These are phyloP conservation scores for Sphaeramia orbicularis DNA, from an alignment of 2,797 vertebrate genomes.

Conservation along the genomic window DNA sequence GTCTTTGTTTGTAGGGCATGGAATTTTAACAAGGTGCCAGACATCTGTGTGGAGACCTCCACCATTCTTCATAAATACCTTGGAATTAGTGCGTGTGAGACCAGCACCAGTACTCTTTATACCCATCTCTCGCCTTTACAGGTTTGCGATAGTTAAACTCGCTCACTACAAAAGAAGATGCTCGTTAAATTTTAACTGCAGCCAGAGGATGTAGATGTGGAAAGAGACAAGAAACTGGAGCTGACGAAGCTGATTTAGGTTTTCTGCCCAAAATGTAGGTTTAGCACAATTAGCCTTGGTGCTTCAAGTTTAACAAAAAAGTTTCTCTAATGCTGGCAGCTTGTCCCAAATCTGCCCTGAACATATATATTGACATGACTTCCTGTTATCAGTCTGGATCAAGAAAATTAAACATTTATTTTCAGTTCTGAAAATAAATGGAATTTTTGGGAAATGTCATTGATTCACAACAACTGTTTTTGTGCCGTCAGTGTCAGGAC, in stretches of 20 bases:
- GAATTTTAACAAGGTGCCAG: slow-evolving; percentile 22
- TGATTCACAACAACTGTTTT: too few relatives aligned
- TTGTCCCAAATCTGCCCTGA: too few relatives aligned
- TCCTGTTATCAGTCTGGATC: too few relatives aligned
- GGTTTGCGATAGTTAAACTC: slow-evolving; percentile 5
- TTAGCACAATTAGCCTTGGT: too few relatives aligned
- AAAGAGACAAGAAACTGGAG: neutral
- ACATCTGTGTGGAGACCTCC: neutral
- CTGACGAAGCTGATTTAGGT: neutral
- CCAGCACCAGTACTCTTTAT: neutral
- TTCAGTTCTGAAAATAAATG: too few relatives aligned
- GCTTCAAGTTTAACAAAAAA: too few relatives aligned
- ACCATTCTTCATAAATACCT: neutral
- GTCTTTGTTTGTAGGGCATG: neutral
- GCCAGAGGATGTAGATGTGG: neutral
- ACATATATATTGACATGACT: too few relatives aligned
- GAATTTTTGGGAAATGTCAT: too few relatives aligned
- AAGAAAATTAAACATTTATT: too few relatives aligned
- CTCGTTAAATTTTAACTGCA: slow-evolving; percentile 5
- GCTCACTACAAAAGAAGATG: slow-evolving; percentile 3
- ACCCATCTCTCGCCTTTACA: neutral
- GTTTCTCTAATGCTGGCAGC: too few relatives aligned
- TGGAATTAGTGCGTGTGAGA: neutral
- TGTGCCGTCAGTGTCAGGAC: too few relatives aligned
- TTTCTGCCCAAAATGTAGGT: too few relatives aligned